These are phyloP conservation scores for Piezodorus guildinii DNA, from an alignment of 1,140 invertebrate species.

Conservation along the genomic window DNA sequence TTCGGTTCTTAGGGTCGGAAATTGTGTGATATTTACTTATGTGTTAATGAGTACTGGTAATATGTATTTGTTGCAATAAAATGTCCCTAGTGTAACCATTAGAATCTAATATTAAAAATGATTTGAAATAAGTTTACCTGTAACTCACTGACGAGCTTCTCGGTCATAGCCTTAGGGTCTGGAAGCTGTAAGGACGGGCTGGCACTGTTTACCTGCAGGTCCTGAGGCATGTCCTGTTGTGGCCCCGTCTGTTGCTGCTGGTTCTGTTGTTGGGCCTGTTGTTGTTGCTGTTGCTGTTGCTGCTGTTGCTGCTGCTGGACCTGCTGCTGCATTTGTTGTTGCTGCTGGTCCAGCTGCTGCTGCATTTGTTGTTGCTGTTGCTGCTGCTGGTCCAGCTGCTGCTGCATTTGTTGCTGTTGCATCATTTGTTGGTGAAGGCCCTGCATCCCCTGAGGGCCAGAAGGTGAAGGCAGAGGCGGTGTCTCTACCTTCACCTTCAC, in stretches of 20 bases:
- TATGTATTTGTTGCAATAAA: too few species aligned
- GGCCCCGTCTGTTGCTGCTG: slow-evolving; percentile 7
- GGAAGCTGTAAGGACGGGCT: slow-evolving; percentile 21
- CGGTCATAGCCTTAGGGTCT: slow-evolving; percentile 31
- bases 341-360: slow-evolving; percentile 25
- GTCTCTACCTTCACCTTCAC: slow-evolving; percentile 13
- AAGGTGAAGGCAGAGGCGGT: slow-evolving; percentile 21
- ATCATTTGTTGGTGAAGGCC: slow-evolving; percentile 17
- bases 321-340: slow-evolving; percentile 17
- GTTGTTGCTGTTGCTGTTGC: slow-evolving; percentile 17
- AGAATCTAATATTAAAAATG: background rate
- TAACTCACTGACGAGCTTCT: slow-evolving; percentile 31
- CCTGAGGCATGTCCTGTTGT: slow-evolving; percentile 21
- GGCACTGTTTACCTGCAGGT: slow-evolving; percentile 24
- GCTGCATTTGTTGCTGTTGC: slow-evolving; percentile 24
- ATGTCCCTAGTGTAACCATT: too few species aligned
- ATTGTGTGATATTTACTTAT: too few species aligned
- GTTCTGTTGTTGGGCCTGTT: slow-evolving; percentile 11
- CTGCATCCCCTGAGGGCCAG: slow-evolving; percentile 17
- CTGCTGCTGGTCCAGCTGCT: slow-evolving; percentile 21
- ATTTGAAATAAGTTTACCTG: slow-evolving; percentile 26
- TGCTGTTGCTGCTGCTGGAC: slow-evolving; percentile 22
- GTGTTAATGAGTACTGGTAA: too few species aligned
- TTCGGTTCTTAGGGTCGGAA: too few species aligned
- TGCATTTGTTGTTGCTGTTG: slow-evolving; percentile 22